A percentile compares a stretch with the other conserved stretches of the same genome.
phyloP scores from a whole-genome alignment of 2,113 vertebrate genomes.

The Cebus imitator region DNA sequence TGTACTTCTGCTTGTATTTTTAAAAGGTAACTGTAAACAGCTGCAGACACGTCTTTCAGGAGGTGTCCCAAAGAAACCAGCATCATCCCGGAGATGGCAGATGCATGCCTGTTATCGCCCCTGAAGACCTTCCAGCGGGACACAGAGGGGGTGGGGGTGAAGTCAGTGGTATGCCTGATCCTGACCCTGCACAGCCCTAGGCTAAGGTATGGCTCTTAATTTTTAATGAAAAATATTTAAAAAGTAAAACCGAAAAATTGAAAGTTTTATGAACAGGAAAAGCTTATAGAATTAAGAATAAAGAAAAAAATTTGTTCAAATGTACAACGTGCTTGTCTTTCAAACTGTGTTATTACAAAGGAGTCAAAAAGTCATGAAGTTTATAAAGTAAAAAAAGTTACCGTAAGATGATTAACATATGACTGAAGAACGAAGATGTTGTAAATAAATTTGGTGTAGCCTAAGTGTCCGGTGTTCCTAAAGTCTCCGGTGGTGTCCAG shows the following conservation, averaged over 20 bases:
- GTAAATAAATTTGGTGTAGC: not conserved
- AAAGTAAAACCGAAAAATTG: not conserved
- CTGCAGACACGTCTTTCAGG: not conserved
- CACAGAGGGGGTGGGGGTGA: fast-evolving
- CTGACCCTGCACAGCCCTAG: not conserved
- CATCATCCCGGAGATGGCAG: not conserved
- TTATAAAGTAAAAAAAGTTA: not conserved
- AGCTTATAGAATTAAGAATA: not conserved
- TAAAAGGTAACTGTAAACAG: not conserved
- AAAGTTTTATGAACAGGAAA: not conserved
- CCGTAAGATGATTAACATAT: not conserved
- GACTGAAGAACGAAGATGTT: not conserved
- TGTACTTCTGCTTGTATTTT: not conserved
- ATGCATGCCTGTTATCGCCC: not conserved
- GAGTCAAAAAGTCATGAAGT: not conserved
- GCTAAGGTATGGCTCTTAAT: not conserved
- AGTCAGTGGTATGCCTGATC: not conserved
- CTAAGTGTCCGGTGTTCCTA: not conserved
- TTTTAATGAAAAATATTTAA: not conserved
- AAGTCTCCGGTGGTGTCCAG: not conserved
- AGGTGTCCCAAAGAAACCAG: not conserved
- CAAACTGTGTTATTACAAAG: not conserved
- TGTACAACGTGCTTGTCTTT: not conserved
- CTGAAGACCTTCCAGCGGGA: not conserved
- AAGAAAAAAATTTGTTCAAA: not conserved